A percentile compares a stretch with the other conserved stretches of the same genome.
phyloP scores from a whole-genome alignment of 2,888 invertebrate species.

The Lasioglossum villosulum region DNA sequence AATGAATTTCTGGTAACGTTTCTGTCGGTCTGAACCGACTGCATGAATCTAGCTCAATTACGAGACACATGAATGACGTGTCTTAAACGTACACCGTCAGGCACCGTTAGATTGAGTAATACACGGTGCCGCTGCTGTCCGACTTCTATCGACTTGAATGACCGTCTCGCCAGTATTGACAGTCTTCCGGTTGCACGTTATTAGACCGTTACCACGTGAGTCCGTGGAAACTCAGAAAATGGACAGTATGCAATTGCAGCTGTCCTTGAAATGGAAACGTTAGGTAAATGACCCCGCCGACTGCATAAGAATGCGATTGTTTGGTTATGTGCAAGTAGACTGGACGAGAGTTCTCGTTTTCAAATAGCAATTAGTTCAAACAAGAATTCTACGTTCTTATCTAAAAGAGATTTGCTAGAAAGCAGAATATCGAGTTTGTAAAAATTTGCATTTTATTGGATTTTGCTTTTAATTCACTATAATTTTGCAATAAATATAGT shows the following conservation, averaged over 20 bases:
- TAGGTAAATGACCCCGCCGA: background rate
- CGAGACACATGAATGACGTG: slow-evolving; percentile 22
- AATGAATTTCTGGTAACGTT: slow-evolving; percentile 11
- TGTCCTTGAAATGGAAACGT: background rate
- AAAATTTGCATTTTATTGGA: too few species aligned
- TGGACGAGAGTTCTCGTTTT: background rate
- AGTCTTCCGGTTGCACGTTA: slow-evolving; percentile 60
- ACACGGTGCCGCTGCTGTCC: slow-evolving; percentile 37
- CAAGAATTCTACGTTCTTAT: background rate
- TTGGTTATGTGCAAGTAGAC: background rate
- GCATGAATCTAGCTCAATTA: slow-evolving; percentile 48
- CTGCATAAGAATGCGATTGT: background rate
- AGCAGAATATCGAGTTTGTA: too few species aligned
- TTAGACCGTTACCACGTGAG: slow-evolving; percentile 33
- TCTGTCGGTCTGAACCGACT: slow-evolving; percentile 6
- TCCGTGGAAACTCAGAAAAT: slow-evolving; percentile 28
- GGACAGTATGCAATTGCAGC: background rate
- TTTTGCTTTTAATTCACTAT: too few species aligned
- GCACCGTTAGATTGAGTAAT: slow-evolving; percentile 63
- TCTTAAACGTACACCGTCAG: slow-evolving; percentile 41
- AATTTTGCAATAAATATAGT: too few species aligned
- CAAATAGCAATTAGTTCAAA: background rate
- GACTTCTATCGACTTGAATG: slow-evolving; percentile 51
- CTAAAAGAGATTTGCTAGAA: background rate
- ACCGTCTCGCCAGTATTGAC: slow-evolving; percentile 56